Base-by-base conservation (phyloP, 2,888 invertebrate species). In the Drosophila mimica region DNA sequence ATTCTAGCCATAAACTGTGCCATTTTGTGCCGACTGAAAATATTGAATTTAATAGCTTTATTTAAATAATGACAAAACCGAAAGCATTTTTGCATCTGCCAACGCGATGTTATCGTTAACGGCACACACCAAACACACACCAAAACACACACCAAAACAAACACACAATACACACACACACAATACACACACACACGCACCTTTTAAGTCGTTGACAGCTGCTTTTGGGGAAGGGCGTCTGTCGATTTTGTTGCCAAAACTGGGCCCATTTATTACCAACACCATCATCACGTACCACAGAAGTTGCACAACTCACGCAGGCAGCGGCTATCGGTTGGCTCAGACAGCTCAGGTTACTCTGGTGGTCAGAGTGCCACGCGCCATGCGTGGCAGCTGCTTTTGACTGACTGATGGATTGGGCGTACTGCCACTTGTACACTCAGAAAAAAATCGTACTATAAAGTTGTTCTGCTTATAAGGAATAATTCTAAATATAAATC, bases 351-450 rank as follows among this genome's bases (percentile, higher is more conserved):
- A 33, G 53, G 85, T 84, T 84, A 86, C 85, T 75, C 56, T 43
- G 40, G 31, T 36, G 56, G 60, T 25, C 67, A 48, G 61, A 40
- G 70, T 59, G 56, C 38, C 68, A 74, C 76, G 75, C 74, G 67
- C 61, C 71, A 71, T 69, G 74, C 80, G 72, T 64, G 63, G 66
- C 87, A 87, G 87, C 83, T 83, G 83, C 78, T 43, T 76, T 74
- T 74, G 73, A 82, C 73, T 88, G 85, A 85, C 88, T 88, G 88
- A 85, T 85, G 43, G 57, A 79, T 81, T 88, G 82, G 86, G 88
- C 88, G 83, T 40, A 30, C 67, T 69, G 67, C 53, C 67, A 64
- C 36, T 58, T 20, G 4, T 9, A 15, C 46, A 46, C 46, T 46
- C 7, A 46, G 25, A 46, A 8, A 46, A 46, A 25, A 25, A 25